Base-by-base conservation (phyloP, 1,140 invertebrate species). In the Anagrus nilaparvatae region DNA sequence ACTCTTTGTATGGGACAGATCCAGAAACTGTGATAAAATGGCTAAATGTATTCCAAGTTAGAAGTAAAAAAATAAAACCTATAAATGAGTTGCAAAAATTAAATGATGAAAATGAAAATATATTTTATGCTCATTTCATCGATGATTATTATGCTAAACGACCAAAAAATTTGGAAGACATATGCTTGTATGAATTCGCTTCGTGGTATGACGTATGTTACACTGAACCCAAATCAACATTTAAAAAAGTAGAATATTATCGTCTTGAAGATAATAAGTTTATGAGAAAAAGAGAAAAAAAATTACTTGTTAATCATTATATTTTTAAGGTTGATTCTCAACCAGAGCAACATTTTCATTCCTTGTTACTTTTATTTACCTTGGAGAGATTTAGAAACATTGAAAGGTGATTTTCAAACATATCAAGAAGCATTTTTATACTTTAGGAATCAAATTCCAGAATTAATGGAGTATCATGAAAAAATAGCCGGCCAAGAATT, bases 1-100 rank as follows among this genome's bases (percentile, higher is more conserved):
- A 55, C 34, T 40, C 56, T 21, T 39, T 63, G 18, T 47, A 55
- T 42, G 55, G 52, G 6, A 63, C 61, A 14, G 59, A 63, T 54
- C 34, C 49, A 0, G 24, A 52, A 14, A 65, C 60, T 12, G 58
- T 52, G 20, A 58, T 62, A 18, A 40, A 41, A 46, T 65, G 59
- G 59, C 33, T 63, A 33, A 54, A 62, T 47, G 52, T 59, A n/a
- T 58, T 53, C 38, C 46, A 54, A 0, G 37, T 54, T 27, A 42
- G 53, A 44, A 52, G 41, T 41, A 36, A 51, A 42, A 57, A 51
- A 51, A 8, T 59, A 14, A 59, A 55, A 53, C 16, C 50, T 21
- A 32, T 43, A 19, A 30, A 50, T 36, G 48, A 57, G 41, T 53
- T 59, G 40, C 37, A 50, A 44, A 18, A 32, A 33, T 39, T 59